phyloP scores from a whole-genome alignment of 2,113 vertebrate species.

The Silurus asotus region DNA sequence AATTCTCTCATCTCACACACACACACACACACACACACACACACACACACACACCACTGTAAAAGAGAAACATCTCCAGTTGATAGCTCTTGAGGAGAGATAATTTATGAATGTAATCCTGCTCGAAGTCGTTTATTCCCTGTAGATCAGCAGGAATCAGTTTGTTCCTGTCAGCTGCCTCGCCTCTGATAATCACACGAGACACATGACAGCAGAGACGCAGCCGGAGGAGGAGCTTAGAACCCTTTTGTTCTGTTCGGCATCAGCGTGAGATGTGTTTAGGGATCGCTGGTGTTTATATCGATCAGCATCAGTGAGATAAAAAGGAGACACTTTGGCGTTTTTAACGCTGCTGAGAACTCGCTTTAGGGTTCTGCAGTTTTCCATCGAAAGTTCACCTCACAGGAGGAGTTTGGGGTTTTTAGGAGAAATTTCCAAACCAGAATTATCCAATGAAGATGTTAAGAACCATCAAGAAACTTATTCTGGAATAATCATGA shows the following conservation, averaged over 20 bases:
- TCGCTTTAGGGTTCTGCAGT: neutral
- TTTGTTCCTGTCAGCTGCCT: conserved; percentile 77
- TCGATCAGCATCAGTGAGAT: conserved; percentile 23
- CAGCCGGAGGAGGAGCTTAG: neutral
- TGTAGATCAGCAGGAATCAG: conserved; percentile 76
- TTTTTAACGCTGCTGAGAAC: neutral
- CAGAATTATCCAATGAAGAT: neutral
- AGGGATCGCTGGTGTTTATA: conserved; percentile 4
- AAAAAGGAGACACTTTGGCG: neutral
- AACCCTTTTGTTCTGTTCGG: conserved; percentile 21
- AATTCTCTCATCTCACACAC: conserved; percentile 58
- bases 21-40: neutral
- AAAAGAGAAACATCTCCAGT: conserved; percentile 53
- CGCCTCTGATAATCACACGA: conserved; percentile 73
- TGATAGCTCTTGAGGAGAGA: conserved; percentile 56
- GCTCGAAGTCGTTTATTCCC: conserved; percentile 74
- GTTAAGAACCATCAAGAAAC: neutral
- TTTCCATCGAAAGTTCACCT: neutral
- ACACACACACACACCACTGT: neutral
- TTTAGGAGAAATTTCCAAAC: neutral
- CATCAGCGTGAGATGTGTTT: neutral
- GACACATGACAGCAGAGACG: conserved; percentile 58
- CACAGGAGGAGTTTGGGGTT: neutral
- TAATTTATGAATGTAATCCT: conserved; percentile 78
- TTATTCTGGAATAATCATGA: too few species aligned